Evolutionary conservation across 2,888 invertebrate genomes (phyloP).

Genomic region (Malacosoma neustria): DNA sequence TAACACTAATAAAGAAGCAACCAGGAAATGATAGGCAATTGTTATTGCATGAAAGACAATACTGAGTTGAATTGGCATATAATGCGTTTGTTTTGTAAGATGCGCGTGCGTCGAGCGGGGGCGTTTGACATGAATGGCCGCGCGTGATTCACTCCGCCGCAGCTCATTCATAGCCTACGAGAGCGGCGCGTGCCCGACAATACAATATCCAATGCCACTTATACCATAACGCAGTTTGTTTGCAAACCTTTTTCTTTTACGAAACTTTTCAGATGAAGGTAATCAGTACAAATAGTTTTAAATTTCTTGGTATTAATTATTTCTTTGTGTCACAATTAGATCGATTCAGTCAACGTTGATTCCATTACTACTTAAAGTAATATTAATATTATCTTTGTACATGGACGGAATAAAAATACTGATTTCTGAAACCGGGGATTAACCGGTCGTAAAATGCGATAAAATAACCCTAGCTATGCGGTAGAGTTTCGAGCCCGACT

Average conservation of each 20-base stretch:
- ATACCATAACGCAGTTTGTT: constrained; percentile 19
- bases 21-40: constrained; percentile 58
- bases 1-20: too few relatives aligned
- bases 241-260: constrained; percentile 15
- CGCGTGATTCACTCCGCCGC: constrained; percentile 56
- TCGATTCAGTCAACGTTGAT: not conserved
- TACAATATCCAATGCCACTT: constrained; percentile 35
- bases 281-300: too few relatives aligned
- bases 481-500: too few relatives aligned
- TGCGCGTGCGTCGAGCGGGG: constrained; percentile 53
- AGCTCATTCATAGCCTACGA: constrained; percentile 50
- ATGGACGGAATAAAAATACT: too few relatives aligned
- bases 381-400: too few relatives aligned
- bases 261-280: constrained; percentile 1
- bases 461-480: too few relatives aligned
- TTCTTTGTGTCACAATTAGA: not conserved
- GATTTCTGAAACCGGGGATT: too few relatives aligned
- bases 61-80: constrained; percentile 32
- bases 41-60: constrained; percentile 55
- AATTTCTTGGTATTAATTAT: not conserved
- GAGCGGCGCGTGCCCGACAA: constrained; percentile 32
- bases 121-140: constrained; percentile 55
- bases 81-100: constrained; percentile 40
- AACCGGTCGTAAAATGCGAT: too few relatives aligned
- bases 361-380: too few relatives aligned